Conservation (phyloP, 2,888 invertebrate genomes). For the Coremacera marginata region DNA sequence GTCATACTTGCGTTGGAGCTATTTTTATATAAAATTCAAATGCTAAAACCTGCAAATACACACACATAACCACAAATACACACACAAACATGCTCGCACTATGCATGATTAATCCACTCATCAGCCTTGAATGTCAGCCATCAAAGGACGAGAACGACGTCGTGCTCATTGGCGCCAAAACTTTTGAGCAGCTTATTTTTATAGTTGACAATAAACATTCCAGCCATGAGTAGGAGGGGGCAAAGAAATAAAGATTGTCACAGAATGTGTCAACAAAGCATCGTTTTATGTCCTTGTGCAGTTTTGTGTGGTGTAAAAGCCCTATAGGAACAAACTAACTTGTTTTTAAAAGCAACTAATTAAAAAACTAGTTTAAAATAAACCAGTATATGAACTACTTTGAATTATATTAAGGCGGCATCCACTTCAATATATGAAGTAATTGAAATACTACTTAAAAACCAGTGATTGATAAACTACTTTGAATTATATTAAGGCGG, state of each 20-base stretch:
- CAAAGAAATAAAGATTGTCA: not conserved
- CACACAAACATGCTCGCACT: not conserved
- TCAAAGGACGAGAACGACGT: not conserved
- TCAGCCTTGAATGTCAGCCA: not conserved
- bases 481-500: no score
- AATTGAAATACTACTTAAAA: no score
- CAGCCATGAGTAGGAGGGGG: not conserved
- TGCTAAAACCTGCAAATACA: no score
- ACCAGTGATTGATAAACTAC: no score
- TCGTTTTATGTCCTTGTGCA: not conserved
- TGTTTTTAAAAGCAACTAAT: no score
- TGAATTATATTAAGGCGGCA: no score
- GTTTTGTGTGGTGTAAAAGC: not conserved
- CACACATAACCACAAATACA: not conserved
- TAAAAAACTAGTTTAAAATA: no score
- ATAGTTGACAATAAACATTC: not conserved
- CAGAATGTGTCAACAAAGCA: not conserved
- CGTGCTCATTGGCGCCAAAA: slow-evolving; percentile 30
- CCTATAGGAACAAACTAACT: no score
- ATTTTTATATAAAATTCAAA: no score
- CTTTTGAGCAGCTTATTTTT: slow-evolving; percentile 5
- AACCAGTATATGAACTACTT: no score
- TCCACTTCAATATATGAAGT: no score
- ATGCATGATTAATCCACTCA: not conserved
- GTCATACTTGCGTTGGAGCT: no score